phyloP scores from a whole-genome alignment of 1,140 invertebrate species.

The Alviniconcha marisindica region DNA sequence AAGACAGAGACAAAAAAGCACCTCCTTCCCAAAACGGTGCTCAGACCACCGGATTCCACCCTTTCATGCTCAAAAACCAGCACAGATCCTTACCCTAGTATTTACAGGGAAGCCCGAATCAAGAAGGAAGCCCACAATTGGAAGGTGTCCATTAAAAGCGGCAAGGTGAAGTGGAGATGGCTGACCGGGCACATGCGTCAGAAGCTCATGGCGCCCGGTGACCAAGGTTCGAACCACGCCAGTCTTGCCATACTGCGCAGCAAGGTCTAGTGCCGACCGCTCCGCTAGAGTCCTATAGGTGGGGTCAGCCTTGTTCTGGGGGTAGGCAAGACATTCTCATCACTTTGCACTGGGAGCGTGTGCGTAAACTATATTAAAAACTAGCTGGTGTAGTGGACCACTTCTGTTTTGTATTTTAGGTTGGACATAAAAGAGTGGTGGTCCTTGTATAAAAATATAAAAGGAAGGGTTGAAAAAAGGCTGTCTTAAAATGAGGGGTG shows the following conservation, averaged over 20 bases:
- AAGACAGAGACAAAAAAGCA: no score
- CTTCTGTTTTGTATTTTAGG: no score
- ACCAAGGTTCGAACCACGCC: conserved; percentile 93
- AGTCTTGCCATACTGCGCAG: conserved; percentile 88
- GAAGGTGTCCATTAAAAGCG: conserved; percentile 93
- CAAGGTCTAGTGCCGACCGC: conserved; percentile 95
- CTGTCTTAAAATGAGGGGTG: no score
- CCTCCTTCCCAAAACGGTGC: no score
- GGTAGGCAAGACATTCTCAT: no score
- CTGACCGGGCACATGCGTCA: conserved; percentile 79
- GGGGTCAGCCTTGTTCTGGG: conserved; percentile 90
- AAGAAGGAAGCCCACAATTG: conserved; percentile 89
- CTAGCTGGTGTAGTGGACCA: no score
- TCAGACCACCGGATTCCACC: not conserved
- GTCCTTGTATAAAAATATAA: no score
- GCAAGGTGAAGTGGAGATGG: conserved; percentile 96
- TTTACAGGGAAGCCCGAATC: conserved; percentile 93
- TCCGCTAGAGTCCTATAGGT: conserved; percentile 91
- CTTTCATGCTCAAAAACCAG: not conserved
- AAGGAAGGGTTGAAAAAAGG: no score
- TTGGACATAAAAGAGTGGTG: no score
- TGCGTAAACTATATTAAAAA: no score
- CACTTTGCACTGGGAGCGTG: no score
- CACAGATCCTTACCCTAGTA: conserved; percentile 66
- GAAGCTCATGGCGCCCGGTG: conserved; percentile 66